Percentiles rank a stretch among this genome's conserved stretches.
Conservation (phyloP, 1,140 invertebrate genomes). For the Eumeta japonica region DNA sequence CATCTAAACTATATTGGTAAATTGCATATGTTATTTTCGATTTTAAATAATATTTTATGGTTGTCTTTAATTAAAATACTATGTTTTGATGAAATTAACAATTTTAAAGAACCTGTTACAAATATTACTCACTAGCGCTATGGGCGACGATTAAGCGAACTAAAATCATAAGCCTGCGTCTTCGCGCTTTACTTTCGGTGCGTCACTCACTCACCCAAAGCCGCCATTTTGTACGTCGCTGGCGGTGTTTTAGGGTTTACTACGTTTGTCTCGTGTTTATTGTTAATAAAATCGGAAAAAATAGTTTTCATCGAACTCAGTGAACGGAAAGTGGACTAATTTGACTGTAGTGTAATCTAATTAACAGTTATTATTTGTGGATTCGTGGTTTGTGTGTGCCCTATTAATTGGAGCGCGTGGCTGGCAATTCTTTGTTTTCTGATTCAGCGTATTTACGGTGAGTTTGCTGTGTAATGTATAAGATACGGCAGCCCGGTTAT, state of each 20-base stretch:
- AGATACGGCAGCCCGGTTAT: no score
- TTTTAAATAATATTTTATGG: no score
- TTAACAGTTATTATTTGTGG: conserved; percentile 38
- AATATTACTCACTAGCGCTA: no score
- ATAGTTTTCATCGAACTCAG: conserved; percentile 33
- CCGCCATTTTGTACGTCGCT: conserved; percentile 59
- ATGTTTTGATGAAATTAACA: no score
- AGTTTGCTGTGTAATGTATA: conserved; percentile 34
- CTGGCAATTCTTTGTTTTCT: conserved; percentile 54
- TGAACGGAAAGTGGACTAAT: conserved; percentile 29
- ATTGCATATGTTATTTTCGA: no score
- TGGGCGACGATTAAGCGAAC: no score
- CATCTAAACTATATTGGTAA: no score
- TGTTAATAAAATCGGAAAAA: conserved; percentile 43
- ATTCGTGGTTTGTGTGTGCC: conserved; percentile 52
- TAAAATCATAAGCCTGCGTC: no score
- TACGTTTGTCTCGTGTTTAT: conserved; percentile 47
- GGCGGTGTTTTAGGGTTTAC: conserved; percentile 50
- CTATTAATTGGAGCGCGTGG: conserved; percentile 55
- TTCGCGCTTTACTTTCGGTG: no score
- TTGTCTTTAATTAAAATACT: no score
- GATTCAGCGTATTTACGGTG: conserved; percentile 50
- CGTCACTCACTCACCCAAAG: conserved; percentile 56
- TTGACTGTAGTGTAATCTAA: conserved; percentile 35
- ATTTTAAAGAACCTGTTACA: no score